These are phyloP conservation scores for Notocelia uddmanniana DNA, from an alignment of 2,888 invertebrate genomes.

Conservation along the genomic window DNA sequence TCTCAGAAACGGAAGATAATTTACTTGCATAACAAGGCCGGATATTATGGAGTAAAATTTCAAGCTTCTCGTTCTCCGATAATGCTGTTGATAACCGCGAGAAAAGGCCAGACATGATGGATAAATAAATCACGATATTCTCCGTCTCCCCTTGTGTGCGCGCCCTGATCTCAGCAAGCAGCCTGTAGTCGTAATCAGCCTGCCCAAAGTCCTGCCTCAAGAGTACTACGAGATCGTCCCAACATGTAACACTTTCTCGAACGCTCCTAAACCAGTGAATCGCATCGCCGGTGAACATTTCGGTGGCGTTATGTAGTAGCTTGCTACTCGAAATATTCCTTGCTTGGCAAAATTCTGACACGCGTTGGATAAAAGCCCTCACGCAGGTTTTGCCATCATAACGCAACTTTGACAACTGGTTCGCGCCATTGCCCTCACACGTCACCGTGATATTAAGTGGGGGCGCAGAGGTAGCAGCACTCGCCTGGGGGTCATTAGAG, in stretches of 20 bases:
- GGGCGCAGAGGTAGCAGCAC: not conserved
- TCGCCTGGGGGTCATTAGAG: not conserved
- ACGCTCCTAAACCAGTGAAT: slow-evolving; percentile 18
- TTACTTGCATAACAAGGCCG: slow-evolving; percentile 15
- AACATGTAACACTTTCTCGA: not conserved
- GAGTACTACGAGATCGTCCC: not conserved
- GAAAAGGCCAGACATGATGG: too few relatives aligned
- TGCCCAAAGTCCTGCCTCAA: slow-evolving; percentile 12
- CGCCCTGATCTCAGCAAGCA: slow-evolving; percentile 9
- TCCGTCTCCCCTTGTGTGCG: too few relatives aligned
- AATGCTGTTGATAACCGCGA: too few relatives aligned
- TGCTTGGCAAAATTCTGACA: not conserved
- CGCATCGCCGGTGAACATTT: slow-evolving; percentile 14
- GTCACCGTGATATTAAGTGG: slow-evolving; percentile 24
- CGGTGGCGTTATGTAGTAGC: not conserved
- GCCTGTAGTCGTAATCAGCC: slow-evolving; percentile 21
- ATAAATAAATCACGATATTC: too few relatives aligned
- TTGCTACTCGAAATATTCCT: not conserved
- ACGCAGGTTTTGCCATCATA: slow-evolving; percentile 28
- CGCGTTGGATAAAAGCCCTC: slow-evolving; percentile 21
- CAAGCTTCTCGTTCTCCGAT: too few relatives aligned
- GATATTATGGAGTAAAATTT: slow-evolving; percentile 29
- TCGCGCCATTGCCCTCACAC: slow-evolving; percentile 11
- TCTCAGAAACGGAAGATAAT: slow-evolving; percentile 6
- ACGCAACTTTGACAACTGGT: not conserved